Percentiles rank a stretch among this genome's conserved stretches.
These are phyloP conservation scores for Epizoanthus scotinus DNA, from an alignment of 92 coral and sea anemone genomes.

Conservation along the genomic window DNA sequence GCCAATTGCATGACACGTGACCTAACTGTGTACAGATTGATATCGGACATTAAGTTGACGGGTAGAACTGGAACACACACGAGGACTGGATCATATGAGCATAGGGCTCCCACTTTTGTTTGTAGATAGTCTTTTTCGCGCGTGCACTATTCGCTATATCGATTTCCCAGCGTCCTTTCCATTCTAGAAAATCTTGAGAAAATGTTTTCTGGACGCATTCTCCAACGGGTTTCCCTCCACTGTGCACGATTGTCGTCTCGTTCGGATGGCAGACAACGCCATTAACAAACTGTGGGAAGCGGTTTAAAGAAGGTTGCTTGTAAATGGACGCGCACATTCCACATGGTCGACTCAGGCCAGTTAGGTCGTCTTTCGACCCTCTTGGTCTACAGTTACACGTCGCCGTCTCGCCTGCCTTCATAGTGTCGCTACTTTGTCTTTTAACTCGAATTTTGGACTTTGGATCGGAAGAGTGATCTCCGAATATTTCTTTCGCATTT, in stretches of 20 bases:
- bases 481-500: constrained; percentile 24
- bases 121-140: not conserved
- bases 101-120: constrained; percentile 32
- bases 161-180: constrained; percentile 26
- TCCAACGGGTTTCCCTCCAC: not conserved
- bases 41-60: no score
- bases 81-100: constrained; percentile 15
- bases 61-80: constrained; percentile 26
- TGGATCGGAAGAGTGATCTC: not conserved
- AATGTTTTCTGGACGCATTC: constrained; percentile 31
- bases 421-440: not conserved
- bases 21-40: no score
- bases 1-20: no score
- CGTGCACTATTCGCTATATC: not conserved
- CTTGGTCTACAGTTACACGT: not conserved
- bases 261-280: constrained; percentile 31
- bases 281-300: constrained; percentile 24
- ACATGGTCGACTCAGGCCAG: not conserved
- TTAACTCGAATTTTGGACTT: constrained; percentile 5
- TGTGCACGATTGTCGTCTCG: not conserved
- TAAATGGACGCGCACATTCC: constrained; percentile 30
- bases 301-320: constrained; percentile 1
- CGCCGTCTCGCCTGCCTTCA: not conserved
- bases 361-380: not conserved
- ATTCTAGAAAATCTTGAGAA: constrained; percentile 18